Evolutionary conservation across 1,140 invertebrate species (phyloP).

Genomic region (Pteromalus puparum): DNA sequence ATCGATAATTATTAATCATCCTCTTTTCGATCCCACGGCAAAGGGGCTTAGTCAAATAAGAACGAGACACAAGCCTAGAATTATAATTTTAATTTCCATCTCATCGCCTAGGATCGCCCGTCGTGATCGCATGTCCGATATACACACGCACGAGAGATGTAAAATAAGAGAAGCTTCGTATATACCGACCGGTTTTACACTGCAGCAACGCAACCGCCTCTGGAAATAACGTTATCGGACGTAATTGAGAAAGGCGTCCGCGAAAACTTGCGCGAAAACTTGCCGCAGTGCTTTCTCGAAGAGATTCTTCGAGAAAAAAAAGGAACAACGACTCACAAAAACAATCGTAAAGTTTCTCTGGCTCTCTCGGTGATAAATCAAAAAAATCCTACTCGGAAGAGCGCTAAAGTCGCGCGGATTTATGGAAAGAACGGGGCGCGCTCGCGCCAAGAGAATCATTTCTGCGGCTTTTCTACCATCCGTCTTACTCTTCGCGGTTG

Average conservation of each 20-base stretch:
- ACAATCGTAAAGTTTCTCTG: neutral
- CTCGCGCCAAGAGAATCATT: constrained; percentile 34
- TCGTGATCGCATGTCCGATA: constrained; percentile 30
- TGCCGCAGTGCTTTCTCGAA: neutral
- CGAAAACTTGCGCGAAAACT: neutral
- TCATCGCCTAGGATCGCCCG: constrained; percentile 45
- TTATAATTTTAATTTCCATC: constrained; percentile 48
- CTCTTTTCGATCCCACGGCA: neutral
- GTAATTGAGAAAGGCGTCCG: constrained; percentile 15
- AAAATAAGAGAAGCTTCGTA: neutral
- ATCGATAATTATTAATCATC: constrained; percentile 44
- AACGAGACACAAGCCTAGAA: constrained; percentile 18
- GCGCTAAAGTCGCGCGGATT: constrained; percentile 39
- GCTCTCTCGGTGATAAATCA: neutral
- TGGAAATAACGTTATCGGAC: constrained; percentile 1
- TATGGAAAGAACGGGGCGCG: constrained; percentile 32
- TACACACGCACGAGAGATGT: neutral
- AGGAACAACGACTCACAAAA: neutral
- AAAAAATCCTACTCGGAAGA: neutral
- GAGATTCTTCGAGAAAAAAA: neutral
- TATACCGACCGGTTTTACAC: constrained; percentile 16
- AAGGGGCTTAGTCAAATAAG: neutral
- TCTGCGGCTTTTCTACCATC: constrained; percentile 52
- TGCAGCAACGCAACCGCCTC: neutral
- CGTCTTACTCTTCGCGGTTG: constrained; percentile 53